Evolutionary conservation across 2,888 invertebrate genomes (phyloP).

Genomic region (Oeneis ivallda): DNA sequence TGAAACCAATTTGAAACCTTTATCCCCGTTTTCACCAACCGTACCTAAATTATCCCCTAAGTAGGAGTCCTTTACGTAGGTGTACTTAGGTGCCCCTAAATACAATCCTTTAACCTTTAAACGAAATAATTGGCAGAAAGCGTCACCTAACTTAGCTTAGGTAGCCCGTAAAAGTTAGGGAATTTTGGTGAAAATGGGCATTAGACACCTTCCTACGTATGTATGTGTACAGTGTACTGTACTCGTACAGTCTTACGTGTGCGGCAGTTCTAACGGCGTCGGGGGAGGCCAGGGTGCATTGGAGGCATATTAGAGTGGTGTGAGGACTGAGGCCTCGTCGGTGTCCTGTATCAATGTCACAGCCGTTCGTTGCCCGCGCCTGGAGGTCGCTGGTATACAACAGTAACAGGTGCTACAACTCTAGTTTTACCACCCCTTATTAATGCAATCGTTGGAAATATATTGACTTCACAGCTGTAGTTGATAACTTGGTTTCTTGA

Average conservation of each 20-base stretch:
- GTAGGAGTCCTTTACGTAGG: no score
- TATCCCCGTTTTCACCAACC: no score
- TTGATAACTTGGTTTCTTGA: neutral
- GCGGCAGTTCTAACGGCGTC: neutral
- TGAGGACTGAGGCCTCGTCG: slow-evolving; percentile 62
- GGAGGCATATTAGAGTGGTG: slow-evolving; percentile 55
- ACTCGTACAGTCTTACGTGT: slow-evolving; percentile 9
- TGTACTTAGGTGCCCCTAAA: no score
- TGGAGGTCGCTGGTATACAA: slow-evolving; percentile 63
- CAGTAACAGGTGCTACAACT: no score
- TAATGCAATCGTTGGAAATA: slow-evolving; percentile 9
- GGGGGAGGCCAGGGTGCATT: slow-evolving; percentile 47
- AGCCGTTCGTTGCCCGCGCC: slow-evolving; percentile 69
- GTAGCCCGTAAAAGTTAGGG: no score
- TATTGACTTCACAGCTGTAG: slow-evolving; percentile 1
- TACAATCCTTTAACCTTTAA: no score
- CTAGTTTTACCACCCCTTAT: neutral
- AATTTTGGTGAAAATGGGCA: no score
- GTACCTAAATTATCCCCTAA: no score
- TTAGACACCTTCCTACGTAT: no score
- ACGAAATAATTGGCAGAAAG: no score
- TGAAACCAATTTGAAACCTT: no score
- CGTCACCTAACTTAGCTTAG: no score
- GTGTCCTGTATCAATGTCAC: slow-evolving; percentile 71
- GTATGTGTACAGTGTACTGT: neutral